A percentile compares a stretch with the other conserved stretches of the same genome.
Conservation (phyloP, 2,113 vertebrate species). For the Piprites chloris region DNA sequence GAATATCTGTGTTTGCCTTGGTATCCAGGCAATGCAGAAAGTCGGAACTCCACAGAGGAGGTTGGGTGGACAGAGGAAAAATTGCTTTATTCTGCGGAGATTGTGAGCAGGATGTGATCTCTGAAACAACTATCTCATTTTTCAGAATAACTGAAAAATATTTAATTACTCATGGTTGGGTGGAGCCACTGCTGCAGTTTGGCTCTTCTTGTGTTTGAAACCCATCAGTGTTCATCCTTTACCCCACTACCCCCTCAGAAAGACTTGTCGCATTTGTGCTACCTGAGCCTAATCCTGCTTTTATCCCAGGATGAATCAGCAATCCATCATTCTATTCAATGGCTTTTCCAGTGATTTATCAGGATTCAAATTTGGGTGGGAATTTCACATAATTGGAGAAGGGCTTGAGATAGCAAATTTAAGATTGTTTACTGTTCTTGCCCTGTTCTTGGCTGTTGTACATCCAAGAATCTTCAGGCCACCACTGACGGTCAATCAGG, state of each 20-base stretch:
- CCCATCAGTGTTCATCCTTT: not conserved
- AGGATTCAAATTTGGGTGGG: not conserved
- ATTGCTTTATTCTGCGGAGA: not conserved
- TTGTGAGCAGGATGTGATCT: not conserved
- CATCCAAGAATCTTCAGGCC: not conserved
- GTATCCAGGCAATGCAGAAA: not conserved
- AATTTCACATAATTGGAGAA: not conserved
- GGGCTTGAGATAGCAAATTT: not conserved
- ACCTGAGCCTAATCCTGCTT: not conserved
- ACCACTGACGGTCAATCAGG: accelerated
- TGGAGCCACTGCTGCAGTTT: not conserved
- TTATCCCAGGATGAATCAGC: not conserved
- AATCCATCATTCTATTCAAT: not conserved
- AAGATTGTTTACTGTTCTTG: not conserved
- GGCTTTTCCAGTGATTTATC: not conserved
- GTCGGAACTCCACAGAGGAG: not conserved
- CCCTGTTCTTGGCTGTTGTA: too few species aligned
- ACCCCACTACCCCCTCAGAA: too few species aligned
- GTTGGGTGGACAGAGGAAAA: not conserved
- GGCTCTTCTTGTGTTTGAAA: not conserved
- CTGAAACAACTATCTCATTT: not conserved
- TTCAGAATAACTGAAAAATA: not conserved
- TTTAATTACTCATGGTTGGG: constrained; percentile 15
- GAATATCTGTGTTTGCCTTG: constrained; percentile 61
- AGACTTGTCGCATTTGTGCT: not conserved